Base-by-base conservation (phyloP, 2,888 invertebrate genomes). In the Plebejus melissa region DNA sequence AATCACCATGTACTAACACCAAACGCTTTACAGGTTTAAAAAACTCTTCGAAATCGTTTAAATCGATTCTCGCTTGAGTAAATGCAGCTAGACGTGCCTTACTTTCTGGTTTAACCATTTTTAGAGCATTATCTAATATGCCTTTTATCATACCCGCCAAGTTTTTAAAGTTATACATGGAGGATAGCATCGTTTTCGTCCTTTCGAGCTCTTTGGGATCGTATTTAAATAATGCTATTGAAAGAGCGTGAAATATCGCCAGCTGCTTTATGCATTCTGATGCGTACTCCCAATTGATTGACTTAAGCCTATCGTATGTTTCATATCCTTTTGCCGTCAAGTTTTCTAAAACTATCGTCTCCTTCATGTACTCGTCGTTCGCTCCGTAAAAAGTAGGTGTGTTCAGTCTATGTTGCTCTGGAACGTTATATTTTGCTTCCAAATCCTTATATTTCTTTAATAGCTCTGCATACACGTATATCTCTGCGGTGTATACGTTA, bases 221-320 rank as follows among this genome's bases (percentile, higher is more conserved):
- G 38, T 85, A 79, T 7, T 83, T 77, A 32, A 81, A 82, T 74
- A 84, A 81, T 0, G 84, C 87, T 9, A 88, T 82, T 0, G 86
- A 86, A 2, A 87, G 76, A 0, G 87, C 88, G 78, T 88, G 88
- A 7, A 86, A 82, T 77, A 83, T 85, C 0, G 86, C 87, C 60
- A 87, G 75, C 22, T 81, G 81, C 69, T 81, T 78, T 1, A 85
- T 76, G 4, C 84, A 78, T 28, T 81, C 77, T 0, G 81, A 79
- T 0, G 84, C 82, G 71, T 87, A 86, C 3, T 83, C 82, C 80
- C 82, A 83, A 72, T 84, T 82, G 4, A 87, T 75, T 5, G 83
- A 74, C 69, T 82, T 78, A 38, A 82, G 78, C 76, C 82, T 80
- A 58, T 85, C 80, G 41, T 80, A 80, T 46, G 80, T 77, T 46